Evolutionary conservation across 1,140 invertebrate species (phyloP).

Genomic region (Listronotus bonariensis): DNA sequence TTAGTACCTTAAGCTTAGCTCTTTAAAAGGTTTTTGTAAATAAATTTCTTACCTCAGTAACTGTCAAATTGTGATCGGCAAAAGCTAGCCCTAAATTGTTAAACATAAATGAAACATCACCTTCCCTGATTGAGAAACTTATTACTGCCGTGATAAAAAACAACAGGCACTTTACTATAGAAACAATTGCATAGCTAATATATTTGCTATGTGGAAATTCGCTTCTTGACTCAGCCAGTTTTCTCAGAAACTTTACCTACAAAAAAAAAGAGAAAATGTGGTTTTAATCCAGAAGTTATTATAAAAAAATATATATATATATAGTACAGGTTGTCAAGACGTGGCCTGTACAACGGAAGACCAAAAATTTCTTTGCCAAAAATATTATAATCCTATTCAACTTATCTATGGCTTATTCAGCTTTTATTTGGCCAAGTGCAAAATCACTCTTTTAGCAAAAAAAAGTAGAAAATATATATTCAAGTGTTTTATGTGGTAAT

Average conservation of each 20-base stretch:
- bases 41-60: slow-evolving; percentile 60
- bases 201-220: slow-evolving; percentile 67
- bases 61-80: slow-evolving; percentile 61
- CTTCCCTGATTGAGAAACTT: slow-evolving; percentile 61
- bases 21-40: too few relatives aligned
- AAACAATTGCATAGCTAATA: slow-evolving; percentile 70
- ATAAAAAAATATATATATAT: too few relatives aligned
- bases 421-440: too few relatives aligned
- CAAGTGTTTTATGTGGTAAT: too few relatives aligned
- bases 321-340: too few relatives aligned
- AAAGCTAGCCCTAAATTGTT: slow-evolving; percentile 57
- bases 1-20: neutral
- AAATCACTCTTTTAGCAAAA: too few relatives aligned
- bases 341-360: too few relatives aligned
- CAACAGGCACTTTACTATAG: slow-evolving; percentile 67
- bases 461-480: too few relatives aligned
- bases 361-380: too few relatives aligned
- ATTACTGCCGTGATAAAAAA: slow-evolving; percentile 65
- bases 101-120: slow-evolving; percentile 63
- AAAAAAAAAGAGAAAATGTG: neutral
- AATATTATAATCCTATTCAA: too few relatives aligned
- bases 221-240: slow-evolving; percentile 61
- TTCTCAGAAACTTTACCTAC: slow-evolving; percentile 52
- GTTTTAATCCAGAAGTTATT: too few relatives aligned
- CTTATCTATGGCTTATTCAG: too few relatives aligned